phyloP scores from a whole-genome alignment of 64 coral and sea anemone species.

The Porites lutea region DNA sequence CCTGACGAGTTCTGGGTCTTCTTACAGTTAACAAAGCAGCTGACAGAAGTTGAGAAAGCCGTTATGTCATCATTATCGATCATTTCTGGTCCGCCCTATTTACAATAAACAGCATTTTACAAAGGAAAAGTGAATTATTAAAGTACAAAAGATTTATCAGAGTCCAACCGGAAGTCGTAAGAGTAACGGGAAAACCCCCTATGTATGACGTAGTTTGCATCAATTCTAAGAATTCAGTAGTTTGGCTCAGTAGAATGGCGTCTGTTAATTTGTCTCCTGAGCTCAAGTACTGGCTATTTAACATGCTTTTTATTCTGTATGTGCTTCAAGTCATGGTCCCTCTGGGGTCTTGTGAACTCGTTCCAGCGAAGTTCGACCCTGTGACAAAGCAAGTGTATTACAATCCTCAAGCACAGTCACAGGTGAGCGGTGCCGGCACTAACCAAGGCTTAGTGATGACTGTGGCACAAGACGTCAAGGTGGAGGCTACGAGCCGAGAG shows the following conservation, averaged over 20 bases:
- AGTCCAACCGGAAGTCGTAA: not conserved
- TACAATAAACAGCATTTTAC: too few relatives aligned
- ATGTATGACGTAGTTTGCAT: not conserved
- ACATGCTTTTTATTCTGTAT: not conserved
- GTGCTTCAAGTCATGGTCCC: not conserved
- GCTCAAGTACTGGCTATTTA: not conserved
- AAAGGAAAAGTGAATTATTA: too few relatives aligned
- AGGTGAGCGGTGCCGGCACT: not conserved
- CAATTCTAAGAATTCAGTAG: not conserved
- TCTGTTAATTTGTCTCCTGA: not conserved
- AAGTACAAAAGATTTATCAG: not conserved
- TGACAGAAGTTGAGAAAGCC: too few relatives aligned
- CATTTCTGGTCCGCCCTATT: too few relatives aligned
- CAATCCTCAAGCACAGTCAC: not conserved
- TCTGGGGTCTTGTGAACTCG: conserved; percentile 9
- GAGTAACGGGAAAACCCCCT: not conserved
- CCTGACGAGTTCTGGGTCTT: too few relatives aligned
- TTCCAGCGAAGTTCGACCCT: conserved; percentile 35
- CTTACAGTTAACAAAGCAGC: too few relatives aligned
- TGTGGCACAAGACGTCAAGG: conserved; percentile 32
- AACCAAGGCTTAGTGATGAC: conserved; percentile 51
- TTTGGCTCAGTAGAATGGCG: not conserved
- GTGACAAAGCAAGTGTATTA: conserved; percentile 29
- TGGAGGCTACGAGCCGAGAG: not conserved
- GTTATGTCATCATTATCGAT: too few relatives aligned